Evolutionary conservation across 1,140 invertebrate species (phyloP).

Genomic region (Pseudomyrmex dendroicus): DNA sequence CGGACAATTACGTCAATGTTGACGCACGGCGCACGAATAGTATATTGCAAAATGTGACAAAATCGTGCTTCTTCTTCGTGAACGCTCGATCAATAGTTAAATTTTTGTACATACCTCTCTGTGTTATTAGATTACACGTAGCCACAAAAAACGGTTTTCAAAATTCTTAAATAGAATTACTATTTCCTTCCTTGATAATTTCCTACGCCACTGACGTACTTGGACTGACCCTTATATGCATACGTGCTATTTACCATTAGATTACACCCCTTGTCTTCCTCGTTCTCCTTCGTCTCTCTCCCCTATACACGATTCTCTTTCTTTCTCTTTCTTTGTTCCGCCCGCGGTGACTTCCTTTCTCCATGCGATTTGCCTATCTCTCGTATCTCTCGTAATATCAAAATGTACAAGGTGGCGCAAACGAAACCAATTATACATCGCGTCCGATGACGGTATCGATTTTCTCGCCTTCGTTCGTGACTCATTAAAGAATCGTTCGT

Average conservation of each 20-base stretch:
- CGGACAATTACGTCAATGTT: background rate
- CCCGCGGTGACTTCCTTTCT: slow-evolving; percentile 25
- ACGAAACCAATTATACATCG: slow-evolving; percentile 53
- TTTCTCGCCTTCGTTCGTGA: slow-evolving; percentile 19
- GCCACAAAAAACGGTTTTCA: background rate
- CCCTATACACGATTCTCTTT: slow-evolving; percentile 58
- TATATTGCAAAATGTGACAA: background rate
- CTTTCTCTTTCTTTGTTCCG: slow-evolving; percentile 52
- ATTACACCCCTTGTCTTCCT: slow-evolving; percentile 66
- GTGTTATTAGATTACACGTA: too few species aligned
- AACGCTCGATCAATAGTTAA: background rate
- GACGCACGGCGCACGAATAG: too few species aligned
- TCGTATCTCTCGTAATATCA: slow-evolving; percentile 31
- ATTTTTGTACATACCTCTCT: background rate
- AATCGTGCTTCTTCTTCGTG: background rate
- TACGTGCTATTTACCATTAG: slow-evolving; percentile 71
- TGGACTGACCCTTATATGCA: slow-evolving; percentile 56
- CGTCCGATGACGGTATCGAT: slow-evolving; percentile 51
- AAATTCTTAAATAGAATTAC: background rate
- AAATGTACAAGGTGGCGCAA: slow-evolving; percentile 39
- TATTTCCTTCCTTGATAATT: background rate
- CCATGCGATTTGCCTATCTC: slow-evolving; percentile 43
- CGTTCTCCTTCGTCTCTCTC: slow-evolving; percentile 62
- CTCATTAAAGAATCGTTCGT: slow-evolving; percentile 54
- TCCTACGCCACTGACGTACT: slow-evolving; percentile 52